phyloP scores from a whole-genome alignment of 2,888 invertebrate species.

The Drosophila helvetica region DNA sequence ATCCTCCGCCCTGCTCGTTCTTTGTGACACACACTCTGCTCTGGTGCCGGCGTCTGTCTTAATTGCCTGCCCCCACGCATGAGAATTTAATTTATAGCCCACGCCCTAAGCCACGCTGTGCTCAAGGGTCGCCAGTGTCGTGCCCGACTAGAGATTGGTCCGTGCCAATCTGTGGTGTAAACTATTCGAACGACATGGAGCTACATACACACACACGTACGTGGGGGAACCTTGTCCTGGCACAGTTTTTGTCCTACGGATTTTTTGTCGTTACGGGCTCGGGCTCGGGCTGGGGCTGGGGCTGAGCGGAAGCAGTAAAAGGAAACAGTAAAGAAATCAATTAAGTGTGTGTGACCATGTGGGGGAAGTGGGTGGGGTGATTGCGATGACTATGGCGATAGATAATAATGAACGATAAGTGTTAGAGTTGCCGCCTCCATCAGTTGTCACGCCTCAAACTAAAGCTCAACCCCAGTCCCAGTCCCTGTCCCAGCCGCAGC shows the following conservation, averaged over 20 bases:
- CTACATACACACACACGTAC: constrained; percentile 17
- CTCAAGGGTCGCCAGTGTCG: constrained; percentile 44
- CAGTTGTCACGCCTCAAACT: constrained; percentile 31
- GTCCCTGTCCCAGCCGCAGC: no score
- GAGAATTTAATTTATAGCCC: constrained; percentile 75
- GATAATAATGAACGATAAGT: constrained; percentile 79
- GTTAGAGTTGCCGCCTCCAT: constrained; percentile 68
- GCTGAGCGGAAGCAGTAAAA: constrained; percentile 13
- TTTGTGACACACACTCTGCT: constrained; percentile 16
- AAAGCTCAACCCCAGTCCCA: no score
- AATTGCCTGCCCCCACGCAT: constrained; percentile 60
- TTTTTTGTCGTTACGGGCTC: constrained; percentile 18
- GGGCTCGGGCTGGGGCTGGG: neutral
- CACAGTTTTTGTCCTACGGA: constrained; percentile 32
- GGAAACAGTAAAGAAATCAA: constrained; percentile 65
- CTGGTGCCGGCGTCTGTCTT: constrained; percentile 35
- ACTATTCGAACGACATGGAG: constrained; percentile 45
- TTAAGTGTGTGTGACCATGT: constrained; percentile 51
- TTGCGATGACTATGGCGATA: constrained; percentile 38
- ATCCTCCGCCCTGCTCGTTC: constrained; percentile 6
- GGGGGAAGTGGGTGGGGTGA: constrained; percentile 6
- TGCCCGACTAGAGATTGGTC: constrained; percentile 40
- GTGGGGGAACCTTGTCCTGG: constrained; percentile 44
- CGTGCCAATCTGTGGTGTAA: constrained; percentile 36
- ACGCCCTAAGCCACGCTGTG: constrained; percentile 44